These are phyloP conservation scores for Leistus spinibarbis DNA, from an alignment of 2,888 invertebrate species.

Conservation along the genomic window DNA sequence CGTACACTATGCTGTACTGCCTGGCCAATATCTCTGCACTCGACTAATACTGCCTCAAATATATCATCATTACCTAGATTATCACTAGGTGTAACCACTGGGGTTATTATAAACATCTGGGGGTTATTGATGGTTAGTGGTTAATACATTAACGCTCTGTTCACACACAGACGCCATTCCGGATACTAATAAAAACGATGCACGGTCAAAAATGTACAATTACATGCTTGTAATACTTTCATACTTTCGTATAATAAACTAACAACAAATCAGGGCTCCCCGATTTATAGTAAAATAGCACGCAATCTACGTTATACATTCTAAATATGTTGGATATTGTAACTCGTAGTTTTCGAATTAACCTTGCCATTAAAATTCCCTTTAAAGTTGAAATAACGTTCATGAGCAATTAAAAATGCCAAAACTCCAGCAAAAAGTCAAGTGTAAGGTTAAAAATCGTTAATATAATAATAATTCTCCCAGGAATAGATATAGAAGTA, in stretches of 20 bases:
- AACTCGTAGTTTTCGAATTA: background rate
- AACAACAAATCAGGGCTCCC: no score
- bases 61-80: constrained; percentile 7
- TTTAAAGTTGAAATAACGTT: no score
- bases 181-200: no score
- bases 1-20: background rate
- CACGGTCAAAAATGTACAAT: no score
- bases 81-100: background rate
- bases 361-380: background rate
- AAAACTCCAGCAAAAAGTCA: background rate
- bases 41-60: background rate
- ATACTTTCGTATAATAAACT: no score
- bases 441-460: background rate
- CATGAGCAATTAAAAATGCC: background rate
- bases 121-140: background rate
- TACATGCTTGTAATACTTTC: no score
- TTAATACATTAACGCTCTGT: no score
- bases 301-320: background rate
- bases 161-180: no score
- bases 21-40: background rate
- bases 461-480: background rate
- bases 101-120: background rate
- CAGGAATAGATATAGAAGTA: background rate
- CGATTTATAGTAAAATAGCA: no score
- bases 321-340: background rate